Base-by-base conservation (phyloP, 1,140 invertebrate genomes). In the Calliphora vicina region DNA sequence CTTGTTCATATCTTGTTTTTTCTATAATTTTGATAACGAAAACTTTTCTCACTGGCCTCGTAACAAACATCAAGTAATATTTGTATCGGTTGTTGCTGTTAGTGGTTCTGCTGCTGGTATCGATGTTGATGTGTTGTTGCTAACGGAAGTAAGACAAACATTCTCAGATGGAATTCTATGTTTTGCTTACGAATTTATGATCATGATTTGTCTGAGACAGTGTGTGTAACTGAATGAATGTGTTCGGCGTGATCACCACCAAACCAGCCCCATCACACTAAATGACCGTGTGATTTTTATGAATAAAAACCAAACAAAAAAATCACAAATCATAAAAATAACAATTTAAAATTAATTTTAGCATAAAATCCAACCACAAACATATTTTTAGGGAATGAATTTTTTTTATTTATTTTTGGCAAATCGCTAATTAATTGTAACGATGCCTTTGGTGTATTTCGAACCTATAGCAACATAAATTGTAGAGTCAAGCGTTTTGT, bases 381-480 rank as follows among this genome's bases (percentile, higher is more conserved):
- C 45, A 50, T 50, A 43, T 6, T 6, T 43, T 50, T n/a, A 50
- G 4, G 15, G 4, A 45, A 15, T 50, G 12, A 50, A 50, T 50
- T 13, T 50, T 50, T 15, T 50, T 17, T 50, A 3, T 50, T 5
- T 2, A 35, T 50, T 50, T 50, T 50, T 50, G 45, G 45, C 45
- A 50, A 35, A 50, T 50, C 2, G 4, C 12, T 50, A 8, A 35
- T 35, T 50, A 50, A 50, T 50, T 50, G 45, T 50, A 50, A 50
- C 13, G 45, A 50, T 50, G 35, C 35, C 5, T 35, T 35, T 25
- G 20, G 9, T 71, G 8, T 43, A 42, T 42, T 10, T 76, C 20
- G 29, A 76, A 76, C 73, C 73, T 76, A 76, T 76, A 42, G 29
- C 73, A 76, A 76, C 73, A 76, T 76, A 76, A 76, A n/a, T 76